Base-by-base conservation (phyloP, 92 coral and sea anemone genomes). In the Zoanthus solanderi region DNA sequence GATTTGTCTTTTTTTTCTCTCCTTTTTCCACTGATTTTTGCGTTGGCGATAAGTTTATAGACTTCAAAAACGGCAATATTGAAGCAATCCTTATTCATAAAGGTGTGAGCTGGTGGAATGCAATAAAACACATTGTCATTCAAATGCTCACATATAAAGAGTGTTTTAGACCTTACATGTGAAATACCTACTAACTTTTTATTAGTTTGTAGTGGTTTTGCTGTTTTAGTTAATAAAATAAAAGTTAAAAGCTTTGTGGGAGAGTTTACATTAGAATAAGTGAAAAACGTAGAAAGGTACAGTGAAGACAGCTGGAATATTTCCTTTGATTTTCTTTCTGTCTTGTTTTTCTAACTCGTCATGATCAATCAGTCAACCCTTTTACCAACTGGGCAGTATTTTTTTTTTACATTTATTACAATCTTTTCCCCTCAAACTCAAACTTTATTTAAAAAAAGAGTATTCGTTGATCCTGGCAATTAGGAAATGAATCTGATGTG, bases 161-260 rank as follows among this genome's bases (percentile, higher is more conserved):
- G 82, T 89, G 93, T 90, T 93, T 95, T 95, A 95, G 98, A 89
- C 79, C 71, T 46, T 74, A 90, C 88, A 54, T 89, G 98, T 92
- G 93, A 95, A 95, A 93, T 91, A 84, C 92, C 90, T 87, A 85
- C 78, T 76, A 88, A 88, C 31, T 87, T 72, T 61, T 87, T 84
- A 63, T 46, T 46, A 81, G 85, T 46, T 81, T 65, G 58, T 50
- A 46, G 60, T 65, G 32, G 75, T 30, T 63, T 47, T 56, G 85
- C 75, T 81, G 85, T 46, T 81, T 68, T 65, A 46, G 60, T 81
- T 81, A 45, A 81, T 65, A 66, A 50, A 81, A 65, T 58, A 72
- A n/a, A 34, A 34, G 12, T 67, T 67, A 32, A 67, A 81, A 46
- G 61, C 60, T 65, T 81, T 60, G 85, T 81, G 85, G 75, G 85